phyloP scores from a whole-genome alignment of 1,140 invertebrate genomes.

The Carposina sasakii region DNA sequence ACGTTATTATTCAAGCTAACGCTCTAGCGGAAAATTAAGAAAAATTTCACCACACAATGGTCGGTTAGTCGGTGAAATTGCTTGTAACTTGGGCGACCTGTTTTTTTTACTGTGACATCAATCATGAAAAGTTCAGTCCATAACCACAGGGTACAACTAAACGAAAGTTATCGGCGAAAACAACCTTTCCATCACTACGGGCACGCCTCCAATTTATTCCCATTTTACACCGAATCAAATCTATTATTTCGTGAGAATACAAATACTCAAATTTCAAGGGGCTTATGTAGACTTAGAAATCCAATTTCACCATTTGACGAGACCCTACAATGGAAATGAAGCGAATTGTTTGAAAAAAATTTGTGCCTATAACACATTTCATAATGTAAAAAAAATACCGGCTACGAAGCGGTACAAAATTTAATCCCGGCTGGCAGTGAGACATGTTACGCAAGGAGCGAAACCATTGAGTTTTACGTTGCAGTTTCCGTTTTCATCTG shows the following conservation, averaged over 20 bases:
- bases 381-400: constrained; percentile 21
- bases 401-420: constrained; percentile 23
- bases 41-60: constrained; percentile 31
- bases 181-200: not conserved
- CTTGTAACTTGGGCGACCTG: constrained; percentile 18
- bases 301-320: too few species aligned
- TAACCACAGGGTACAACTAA: constrained; percentile 14
- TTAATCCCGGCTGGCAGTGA: constrained; percentile 27
- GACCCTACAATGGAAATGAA: too few species aligned
- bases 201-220: too few species aligned
- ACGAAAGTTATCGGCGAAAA: constrained; percentile 26
- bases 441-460: too few species aligned
- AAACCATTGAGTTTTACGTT: constrained; percentile 16
- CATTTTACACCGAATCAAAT: too few species aligned
- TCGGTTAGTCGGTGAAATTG: constrained; percentile 29
- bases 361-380: constrained; percentile 14
- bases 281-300: too few species aligned
- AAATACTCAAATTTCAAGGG: too few species aligned
- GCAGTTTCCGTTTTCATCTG: too few species aligned
- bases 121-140: constrained; percentile 22
- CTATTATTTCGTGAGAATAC: too few species aligned
- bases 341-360: too few species aligned
- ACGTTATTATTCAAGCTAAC: constrained; percentile 37
- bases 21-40: constrained; percentile 45
- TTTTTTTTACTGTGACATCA: constrained; percentile 23